Conservation (phyloP, 2,113 vertebrate species). For the Corvus hawaiiensis region DNA sequence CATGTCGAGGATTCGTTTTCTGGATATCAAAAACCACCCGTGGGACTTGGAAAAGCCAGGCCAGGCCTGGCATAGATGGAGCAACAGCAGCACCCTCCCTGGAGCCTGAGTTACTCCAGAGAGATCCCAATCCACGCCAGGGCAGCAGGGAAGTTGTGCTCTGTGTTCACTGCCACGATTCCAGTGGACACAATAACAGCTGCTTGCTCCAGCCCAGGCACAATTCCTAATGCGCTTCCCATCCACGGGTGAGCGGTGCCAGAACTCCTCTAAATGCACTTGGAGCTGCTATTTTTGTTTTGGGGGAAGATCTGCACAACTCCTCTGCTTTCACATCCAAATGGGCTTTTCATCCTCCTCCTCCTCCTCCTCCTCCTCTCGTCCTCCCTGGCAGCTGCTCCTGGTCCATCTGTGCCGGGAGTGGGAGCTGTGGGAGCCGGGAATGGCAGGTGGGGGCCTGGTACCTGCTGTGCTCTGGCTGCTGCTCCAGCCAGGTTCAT, state of each 20-base stretch:
- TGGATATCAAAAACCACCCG: background rate
- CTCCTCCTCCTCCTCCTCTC: background rate
- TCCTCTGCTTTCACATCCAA: constrained; percentile 6
- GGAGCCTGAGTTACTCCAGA: background rate
- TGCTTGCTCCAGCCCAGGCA: background rate
- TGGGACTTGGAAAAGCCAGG: background rate
- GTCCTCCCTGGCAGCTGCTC: background rate
- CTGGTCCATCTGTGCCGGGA: background rate
- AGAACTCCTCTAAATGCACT: background rate
- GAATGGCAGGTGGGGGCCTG: background rate
- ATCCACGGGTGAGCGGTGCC: background rate
- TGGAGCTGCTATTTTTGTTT: constrained; percentile 24
- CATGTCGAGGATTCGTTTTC: background rate
- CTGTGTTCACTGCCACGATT: background rate
- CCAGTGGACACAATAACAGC: constrained; percentile 13
- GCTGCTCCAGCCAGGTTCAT: background rate
- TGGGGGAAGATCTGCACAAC: background rate
- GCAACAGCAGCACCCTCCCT: background rate
- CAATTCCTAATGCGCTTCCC: constrained; percentile 44
- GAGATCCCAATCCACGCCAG: background rate
- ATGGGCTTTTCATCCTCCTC: background rate
- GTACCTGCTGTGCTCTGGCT: constrained; percentile 42
- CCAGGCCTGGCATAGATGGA: background rate
- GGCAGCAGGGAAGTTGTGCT: constrained; percentile 5
- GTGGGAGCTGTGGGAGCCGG: background rate